Evolutionary conservation across 37 sponge, comb jelly and placozoan species (phyloP), one percentile per base, ranked within the genome.

Genomic region (Hormiphora californensis): DNA sequence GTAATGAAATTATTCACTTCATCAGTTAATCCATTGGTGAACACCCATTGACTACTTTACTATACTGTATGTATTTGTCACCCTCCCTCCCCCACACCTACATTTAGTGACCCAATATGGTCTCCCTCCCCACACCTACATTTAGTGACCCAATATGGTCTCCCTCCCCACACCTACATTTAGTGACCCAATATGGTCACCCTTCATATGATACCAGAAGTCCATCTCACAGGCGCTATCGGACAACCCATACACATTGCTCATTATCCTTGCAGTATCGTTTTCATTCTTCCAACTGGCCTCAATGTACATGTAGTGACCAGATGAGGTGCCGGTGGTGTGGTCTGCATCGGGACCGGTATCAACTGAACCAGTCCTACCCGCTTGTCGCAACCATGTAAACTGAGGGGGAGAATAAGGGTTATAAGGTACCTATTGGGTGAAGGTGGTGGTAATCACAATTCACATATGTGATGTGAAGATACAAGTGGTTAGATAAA

Each of bases 231-330:
- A 87, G 23, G 59, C 87, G 87, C 35, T 54, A 23, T 65, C 88
- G 28, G 88, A 67, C 37, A 62, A 31, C 1, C 36, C 15, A 69
- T 54, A 87, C 63, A 9, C 7, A 27, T 68, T 68, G 19, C 67
- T 65, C 40, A 54, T 4, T 7, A 87, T 39, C 23, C 69, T 23
- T 8, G 67, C 88, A 23, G 28, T 43, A 11, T 54, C 40, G 49
- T 54, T 54, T 41, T 43, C 68, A 23, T 68, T 68, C 9, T 21
- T 9, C 39, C 85, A 54, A 39, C 81, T 69, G 19, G 89, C 87
- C 62, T 88, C 89, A 31, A 87, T 86, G 85, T 88, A 88, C 44
- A 86, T 86, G 85, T 88, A 88, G 85, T 88, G 86, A 4, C 89
- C 89, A 11, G 17, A 41, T 4, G 9, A 31, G 15, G 28, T 81